Conservation (phyloP, 2,888 invertebrate species). For the Hypolimnas misippus region DNA sequence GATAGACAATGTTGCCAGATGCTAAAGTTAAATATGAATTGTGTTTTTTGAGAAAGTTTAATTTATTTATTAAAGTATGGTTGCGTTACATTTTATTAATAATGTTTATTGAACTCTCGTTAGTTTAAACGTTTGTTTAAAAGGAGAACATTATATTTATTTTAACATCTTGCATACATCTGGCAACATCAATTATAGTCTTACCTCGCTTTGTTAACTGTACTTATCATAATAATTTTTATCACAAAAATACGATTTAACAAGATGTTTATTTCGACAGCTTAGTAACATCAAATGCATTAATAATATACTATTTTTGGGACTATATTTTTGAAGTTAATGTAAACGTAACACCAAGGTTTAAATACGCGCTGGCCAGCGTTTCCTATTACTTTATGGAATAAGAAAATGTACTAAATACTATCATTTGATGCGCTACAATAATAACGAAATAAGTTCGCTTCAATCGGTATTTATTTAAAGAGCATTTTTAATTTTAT, state of each 20-base stretch:
- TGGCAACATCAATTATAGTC: constrained; percentile 36
- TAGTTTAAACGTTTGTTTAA: too few species aligned
- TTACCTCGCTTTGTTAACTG: constrained; percentile 50
- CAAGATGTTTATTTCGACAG: constrained; percentile 27
- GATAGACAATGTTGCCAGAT: constrained; percentile 40
- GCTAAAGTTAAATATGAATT: not conserved
- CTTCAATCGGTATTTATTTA: not conserved
- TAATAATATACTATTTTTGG: constrained; percentile 53
- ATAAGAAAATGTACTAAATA: not conserved
- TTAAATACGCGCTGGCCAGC: constrained; percentile 35
- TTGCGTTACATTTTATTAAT: not conserved
- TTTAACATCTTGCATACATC: constrained; percentile 22
- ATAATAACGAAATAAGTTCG: not conserved
- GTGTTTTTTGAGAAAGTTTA: not conserved
- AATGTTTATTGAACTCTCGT: not conserved
- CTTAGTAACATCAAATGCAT: constrained; percentile 45
- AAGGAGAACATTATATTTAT: not conserved
- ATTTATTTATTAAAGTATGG: not conserved
- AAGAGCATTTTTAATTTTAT: too few species aligned
- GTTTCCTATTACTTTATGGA: not conserved
- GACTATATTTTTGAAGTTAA: constrained; percentile 51
- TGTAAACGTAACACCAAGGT: constrained; percentile 56
- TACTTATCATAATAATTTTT: constrained; percentile 55
- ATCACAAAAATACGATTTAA: constrained; percentile 19
- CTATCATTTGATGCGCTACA: not conserved